These are phyloP conservation scores for Muricea muricata DNA, from an alignment of 92 coral and sea anemone species.

Conservation along the genomic window DNA sequence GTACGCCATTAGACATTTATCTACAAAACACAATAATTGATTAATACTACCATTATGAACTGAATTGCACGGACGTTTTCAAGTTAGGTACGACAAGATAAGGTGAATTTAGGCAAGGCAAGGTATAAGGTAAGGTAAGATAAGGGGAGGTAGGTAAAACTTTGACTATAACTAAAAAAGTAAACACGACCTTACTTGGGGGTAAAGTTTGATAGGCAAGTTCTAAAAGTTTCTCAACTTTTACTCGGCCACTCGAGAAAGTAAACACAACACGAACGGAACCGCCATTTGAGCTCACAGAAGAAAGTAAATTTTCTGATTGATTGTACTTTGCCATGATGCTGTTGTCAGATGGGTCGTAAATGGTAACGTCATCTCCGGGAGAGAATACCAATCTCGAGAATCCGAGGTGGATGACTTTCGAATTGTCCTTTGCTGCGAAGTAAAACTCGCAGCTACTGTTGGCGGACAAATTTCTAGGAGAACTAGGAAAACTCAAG, in stretches of 20 bases:
- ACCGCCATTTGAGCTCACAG: background rate
- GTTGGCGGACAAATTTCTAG: background rate
- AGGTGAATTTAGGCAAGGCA: too few species aligned
- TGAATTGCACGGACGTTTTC: too few species aligned
- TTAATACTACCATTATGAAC: too few species aligned
- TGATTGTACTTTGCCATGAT: background rate
- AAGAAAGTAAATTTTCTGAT: background rate
- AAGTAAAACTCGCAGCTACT: background rate
- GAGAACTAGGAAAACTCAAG: too few species aligned
- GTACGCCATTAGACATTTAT: background rate
- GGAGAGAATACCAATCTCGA: background rate
- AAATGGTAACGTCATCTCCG: background rate
- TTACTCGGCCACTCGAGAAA: background rate
- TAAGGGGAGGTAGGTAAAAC: too few species aligned
- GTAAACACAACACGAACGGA: background rate
- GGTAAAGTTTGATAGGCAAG: background rate
- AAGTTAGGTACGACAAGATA: too few species aligned
- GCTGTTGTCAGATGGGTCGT: background rate
- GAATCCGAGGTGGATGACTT: background rate
- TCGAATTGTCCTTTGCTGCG: background rate
- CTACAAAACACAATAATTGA: too few species aligned
- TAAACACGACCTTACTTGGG: too few species aligned
- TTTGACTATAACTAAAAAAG: too few species aligned
- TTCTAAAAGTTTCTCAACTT: background rate
- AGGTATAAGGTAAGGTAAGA: too few species aligned